Conservation (phyloP, 2,797 vertebrate species). For the Spea hammondii region DNA sequence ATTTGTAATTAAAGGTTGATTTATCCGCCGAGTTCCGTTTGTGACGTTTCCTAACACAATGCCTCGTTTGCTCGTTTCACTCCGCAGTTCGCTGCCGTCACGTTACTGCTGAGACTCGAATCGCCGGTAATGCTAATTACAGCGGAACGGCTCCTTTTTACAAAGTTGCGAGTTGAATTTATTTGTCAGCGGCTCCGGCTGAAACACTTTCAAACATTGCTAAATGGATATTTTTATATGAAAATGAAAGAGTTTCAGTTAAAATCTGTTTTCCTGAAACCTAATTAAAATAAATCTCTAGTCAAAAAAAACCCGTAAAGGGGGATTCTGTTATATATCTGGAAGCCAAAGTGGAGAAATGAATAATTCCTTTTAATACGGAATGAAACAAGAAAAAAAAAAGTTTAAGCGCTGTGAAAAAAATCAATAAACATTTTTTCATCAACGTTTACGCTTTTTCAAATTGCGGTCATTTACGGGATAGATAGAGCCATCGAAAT, state of each 20-base stretch:
- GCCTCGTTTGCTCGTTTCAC: too few species aligned
- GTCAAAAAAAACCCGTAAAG: slow-evolving; percentile 67
- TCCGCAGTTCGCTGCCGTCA: too few species aligned
- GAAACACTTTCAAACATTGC: slow-evolving; percentile 57
- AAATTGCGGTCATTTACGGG: too few species aligned
- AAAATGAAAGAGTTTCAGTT: slow-evolving; percentile 29
- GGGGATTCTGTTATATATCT: slow-evolving; percentile 73
- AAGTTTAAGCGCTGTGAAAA: neutral
- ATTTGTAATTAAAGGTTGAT: too few species aligned
- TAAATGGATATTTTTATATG: slow-evolving; percentile 66
- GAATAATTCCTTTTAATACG: slow-evolving; percentile 71
- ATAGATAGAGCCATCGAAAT: too few species aligned
- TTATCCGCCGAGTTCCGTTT: neutral
- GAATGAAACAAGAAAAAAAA: slow-evolving; percentile 62
- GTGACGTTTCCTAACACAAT: too few species aligned
- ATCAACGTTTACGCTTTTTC: neutral
- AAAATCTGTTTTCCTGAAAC: slow-evolving; percentile 69
- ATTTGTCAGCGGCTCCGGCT: slow-evolving; percentile 8
- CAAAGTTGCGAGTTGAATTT: slow-evolving; percentile 12
- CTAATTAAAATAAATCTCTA: slow-evolving; percentile 76
- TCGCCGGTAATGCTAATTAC: slow-evolving; percentile 19
- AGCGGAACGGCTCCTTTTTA: slow-evolving; percentile 42
- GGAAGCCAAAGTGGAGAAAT: slow-evolving; percentile 70
- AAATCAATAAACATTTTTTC: slow-evolving; percentile 6
- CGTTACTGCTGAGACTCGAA: too few species aligned